A percentile compares a stretch with the other conserved stretches of the same genome.
Evolutionary conservation across 2,113 vertebrate species (phyloP).

Genomic region (Gavialis gangeticus): DNA sequence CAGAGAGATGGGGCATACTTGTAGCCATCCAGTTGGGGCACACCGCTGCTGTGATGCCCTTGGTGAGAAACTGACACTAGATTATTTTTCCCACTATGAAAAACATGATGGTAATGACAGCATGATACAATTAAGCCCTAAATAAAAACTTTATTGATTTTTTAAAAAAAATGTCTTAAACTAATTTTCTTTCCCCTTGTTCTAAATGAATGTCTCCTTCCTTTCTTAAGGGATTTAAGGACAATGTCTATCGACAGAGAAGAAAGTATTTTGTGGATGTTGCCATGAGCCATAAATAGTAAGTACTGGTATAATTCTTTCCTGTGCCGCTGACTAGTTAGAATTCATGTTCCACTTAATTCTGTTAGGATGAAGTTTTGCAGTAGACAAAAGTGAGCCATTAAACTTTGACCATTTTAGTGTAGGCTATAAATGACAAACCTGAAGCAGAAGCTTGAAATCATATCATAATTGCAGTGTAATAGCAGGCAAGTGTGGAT

Average conservation of each 20-base stretch:
- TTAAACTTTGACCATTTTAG: slow-evolving; percentile 47
- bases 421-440: slow-evolving; percentile 30
- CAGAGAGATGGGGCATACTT: too few species aligned
- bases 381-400: slow-evolving; percentile 25
- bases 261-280: slow-evolving; percentile 99
- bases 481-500: slow-evolving; percentile 1
- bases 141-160: slow-evolving; percentile 60
- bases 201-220: slow-evolving; percentile 70
- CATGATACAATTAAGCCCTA: slow-evolving; percentile 33
- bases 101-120: slow-evolving; percentile 39
- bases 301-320: slow-evolving; percentile 79
- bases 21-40: too few species aligned
- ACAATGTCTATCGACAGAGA: slow-evolving; percentile 94
- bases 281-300: slow-evolving; percentile 99
- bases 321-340: slow-evolving; percentile 49
- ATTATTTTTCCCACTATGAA: neutral
- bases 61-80: neutral
- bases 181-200: slow-evolving; percentile 40
- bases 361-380: slow-evolving; percentile 48
- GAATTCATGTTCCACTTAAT: slow-evolving; percentile 55
- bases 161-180: slow-evolving; percentile 35
- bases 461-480: neutral
- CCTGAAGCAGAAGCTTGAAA: slow-evolving; percentile 45
- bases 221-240: slow-evolving; percentile 94
- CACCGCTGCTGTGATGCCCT: neutral